Percentiles rank a stretch among this genome's conserved stretches.
These are phyloP conservation scores for Takifugu flavidus DNA, from an alignment of 2,113 vertebrate species.

Conservation along the genomic window DNA sequence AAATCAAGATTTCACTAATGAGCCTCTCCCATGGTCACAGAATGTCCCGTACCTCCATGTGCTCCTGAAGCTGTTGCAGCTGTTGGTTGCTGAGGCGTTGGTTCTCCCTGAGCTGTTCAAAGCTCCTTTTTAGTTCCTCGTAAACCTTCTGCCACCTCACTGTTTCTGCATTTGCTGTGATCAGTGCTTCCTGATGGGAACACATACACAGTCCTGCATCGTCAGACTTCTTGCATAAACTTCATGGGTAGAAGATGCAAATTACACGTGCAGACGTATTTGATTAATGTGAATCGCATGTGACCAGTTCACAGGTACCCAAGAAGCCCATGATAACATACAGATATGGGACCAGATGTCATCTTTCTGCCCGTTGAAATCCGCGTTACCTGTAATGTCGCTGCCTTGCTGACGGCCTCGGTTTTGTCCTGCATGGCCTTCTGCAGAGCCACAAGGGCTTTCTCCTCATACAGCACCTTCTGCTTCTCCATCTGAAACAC, in stretches of 20 bases:
- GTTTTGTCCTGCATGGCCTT: constrained; percentile 84
- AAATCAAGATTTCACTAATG: too few relatives aligned
- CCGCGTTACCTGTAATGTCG: constrained; percentile 78
- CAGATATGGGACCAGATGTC: background rate
- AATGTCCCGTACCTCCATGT: constrained; percentile 79
- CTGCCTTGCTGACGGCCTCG: constrained; percentile 75
- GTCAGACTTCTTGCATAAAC: background rate
- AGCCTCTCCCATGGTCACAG: background rate
- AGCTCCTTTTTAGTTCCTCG: constrained; percentile 69
- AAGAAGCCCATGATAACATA: background rate
- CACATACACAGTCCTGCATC: background rate
- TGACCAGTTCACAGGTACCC: background rate
- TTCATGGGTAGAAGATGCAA: background rate
- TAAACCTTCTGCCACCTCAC: constrained; percentile 79
- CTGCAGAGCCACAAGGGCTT: constrained; percentile 81
- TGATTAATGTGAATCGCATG: background rate
- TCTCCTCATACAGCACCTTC: constrained; percentile 84
- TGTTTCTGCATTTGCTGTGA: constrained; percentile 69
- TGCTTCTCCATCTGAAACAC: constrained; percentile 89
- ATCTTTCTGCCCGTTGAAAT: background rate
- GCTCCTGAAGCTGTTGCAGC: constrained; percentile 75
- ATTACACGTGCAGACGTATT: background rate
- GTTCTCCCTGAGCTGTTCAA: constrained; percentile 60
- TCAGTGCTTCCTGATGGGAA: constrained; percentile 77
- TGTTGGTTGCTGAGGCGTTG: constrained; percentile 72